Percentiles rank a stretch among this genome's conserved stretches.
These are phyloP conservation scores for Parus major DNA, from an alignment of 2,113 vertebrate species.

Conservation along the genomic window DNA sequence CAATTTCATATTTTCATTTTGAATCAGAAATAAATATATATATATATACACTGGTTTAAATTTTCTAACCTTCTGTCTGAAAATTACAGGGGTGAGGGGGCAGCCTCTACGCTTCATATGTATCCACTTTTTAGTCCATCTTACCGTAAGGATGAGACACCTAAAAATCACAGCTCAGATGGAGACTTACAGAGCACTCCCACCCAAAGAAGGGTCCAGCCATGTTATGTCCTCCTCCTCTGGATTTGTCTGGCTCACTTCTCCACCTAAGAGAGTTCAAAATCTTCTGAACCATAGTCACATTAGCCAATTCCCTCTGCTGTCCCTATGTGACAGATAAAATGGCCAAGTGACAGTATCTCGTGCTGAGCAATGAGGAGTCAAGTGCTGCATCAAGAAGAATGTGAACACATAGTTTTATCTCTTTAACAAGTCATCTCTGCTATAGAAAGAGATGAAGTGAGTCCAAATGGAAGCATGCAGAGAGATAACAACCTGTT, in stretches of 20 bases:
- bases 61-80: not conserved
- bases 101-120: not conserved
- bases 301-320: not conserved
- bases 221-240: not conserved
- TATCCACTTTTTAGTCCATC: not conserved
- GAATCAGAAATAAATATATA: not conserved
- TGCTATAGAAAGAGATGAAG: not conserved
- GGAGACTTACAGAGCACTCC: not conserved
- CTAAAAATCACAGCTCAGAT: not conserved
- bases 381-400: not conserved
- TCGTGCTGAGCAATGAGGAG: not conserved
- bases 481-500: slow-evolving; percentile 13
- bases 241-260: not conserved
- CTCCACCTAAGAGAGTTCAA: not conserved
- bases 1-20: not conserved
- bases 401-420: not conserved
- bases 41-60: not conserved
- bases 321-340: not conserved
- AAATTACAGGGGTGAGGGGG: not conserved
- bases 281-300: not conserved
- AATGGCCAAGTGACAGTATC: not conserved
- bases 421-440: not conserved
- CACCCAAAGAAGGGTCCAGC: not conserved
- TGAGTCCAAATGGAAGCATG: slow-evolving; percentile 8
- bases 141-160: not conserved